These are phyloP conservation scores for Mythimna lalbum DNA, from an alignment of 2,888 invertebrate species.

Conservation along the genomic window DNA sequence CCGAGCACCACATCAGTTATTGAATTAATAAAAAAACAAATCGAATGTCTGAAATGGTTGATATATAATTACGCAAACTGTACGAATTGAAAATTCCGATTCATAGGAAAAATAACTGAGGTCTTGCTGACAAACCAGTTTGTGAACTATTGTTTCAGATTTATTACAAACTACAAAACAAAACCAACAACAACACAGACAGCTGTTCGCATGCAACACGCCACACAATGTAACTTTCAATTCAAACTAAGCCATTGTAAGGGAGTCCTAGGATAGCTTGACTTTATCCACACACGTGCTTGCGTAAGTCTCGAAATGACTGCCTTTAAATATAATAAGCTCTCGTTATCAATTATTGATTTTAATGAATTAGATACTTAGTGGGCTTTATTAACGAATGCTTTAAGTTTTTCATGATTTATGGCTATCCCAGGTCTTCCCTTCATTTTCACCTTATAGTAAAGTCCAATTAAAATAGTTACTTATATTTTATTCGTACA, in stretches of 20 bases:
- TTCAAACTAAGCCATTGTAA: slow-evolving; percentile 19
- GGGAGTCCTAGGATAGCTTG: slow-evolving; percentile 20
- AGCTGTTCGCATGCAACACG: slow-evolving; percentile 56
- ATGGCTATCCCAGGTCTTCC: slow-evolving; percentile 31
- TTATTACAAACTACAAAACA: slow-evolving; percentile 8
- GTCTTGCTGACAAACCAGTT: slow-evolving; percentile 26
- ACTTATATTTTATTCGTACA: slow-evolving; percentile 6
- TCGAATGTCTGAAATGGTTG: neutral
- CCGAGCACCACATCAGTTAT: slow-evolving; percentile 5
- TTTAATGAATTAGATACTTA: neutral
- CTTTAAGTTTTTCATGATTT: neutral
- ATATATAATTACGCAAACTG: neutral
- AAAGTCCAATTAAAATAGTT: slow-evolving; percentile 49
- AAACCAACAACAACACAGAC: slow-evolving; percentile 33
- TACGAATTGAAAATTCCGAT: neutral
- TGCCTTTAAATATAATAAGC: neutral
- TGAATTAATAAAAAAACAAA: neutral
- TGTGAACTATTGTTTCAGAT: neutral
- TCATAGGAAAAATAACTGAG: slow-evolving; percentile 1
- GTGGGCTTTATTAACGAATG: neutral
- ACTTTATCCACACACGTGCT: neutral
- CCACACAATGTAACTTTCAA: slow-evolving; percentile 25
- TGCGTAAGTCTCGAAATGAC: neutral
- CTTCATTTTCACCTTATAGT: slow-evolving; percentile 47
- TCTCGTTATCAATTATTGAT: neutral